Evolutionary conservation across 2,113 vertebrate species (phyloP), one percentile per base, ranked within the genome.

Genomic region (Sardina pilchardus): DNA sequence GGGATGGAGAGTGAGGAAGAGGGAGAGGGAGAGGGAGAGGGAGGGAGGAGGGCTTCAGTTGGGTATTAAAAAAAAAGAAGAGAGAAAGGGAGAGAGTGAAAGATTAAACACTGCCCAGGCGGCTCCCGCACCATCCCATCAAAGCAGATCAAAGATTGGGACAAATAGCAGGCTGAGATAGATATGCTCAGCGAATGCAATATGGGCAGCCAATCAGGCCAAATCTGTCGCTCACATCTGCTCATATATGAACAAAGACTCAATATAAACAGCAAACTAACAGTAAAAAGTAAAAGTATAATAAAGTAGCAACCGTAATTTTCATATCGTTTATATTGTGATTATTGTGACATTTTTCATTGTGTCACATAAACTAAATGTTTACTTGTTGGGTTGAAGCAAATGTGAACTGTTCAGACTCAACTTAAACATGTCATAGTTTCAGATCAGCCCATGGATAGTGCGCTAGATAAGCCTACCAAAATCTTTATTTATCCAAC

Each of bases 91-190:
- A 26, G 44, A 85, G 83, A 44, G 84, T 86, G 86, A 87, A 82
- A 90, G 89, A 91, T 92, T 93, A 93, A 92, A 92, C 87, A 84
- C 71, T 36, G 85, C 44, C 86, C 89, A 90, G 91, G 86, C 89
- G 86, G 85, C 85, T 85, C 83, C 30, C 86, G 83, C 87, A 42
- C 45, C 83, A 88, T 85, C 85, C 87, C 91, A 94, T 94, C 92
- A 91, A 91, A 93, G 87, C 86, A 86, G 75, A 93, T 92, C 92
- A 91, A 93, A 94, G 88, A 94, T 88, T 39, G 82, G 86, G 81
- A 90, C 88, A 88, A 94, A 92, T 80, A 83, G 82, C 87, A 91
- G 91, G 86, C 81, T 84, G 85, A 80, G 88, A 85, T 89, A 92
- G 92, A 89, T 36, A 0, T 87, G 71, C 92, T 91, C 83, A 90